Evolutionary conservation across 2,888 invertebrate species (phyloP).

Genomic region (Cataglyphis altisquamis): DNA sequence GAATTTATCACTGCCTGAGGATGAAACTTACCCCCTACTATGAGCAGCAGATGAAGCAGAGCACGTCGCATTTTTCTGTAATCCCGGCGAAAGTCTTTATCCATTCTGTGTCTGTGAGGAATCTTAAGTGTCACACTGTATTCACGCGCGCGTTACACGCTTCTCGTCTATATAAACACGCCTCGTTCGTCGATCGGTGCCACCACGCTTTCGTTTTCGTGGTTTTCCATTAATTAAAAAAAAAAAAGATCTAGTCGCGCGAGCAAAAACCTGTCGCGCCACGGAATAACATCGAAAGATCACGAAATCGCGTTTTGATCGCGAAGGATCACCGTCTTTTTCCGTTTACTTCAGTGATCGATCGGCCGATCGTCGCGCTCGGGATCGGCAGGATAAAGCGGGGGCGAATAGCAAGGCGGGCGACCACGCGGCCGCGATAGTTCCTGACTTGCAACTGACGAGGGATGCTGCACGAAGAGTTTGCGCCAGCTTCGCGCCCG

Average conservation of each 20-base stretch:
- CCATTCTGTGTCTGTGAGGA: slow-evolving; percentile 64
- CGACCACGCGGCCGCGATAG: slow-evolving; percentile 81
- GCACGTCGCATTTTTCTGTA: slow-evolving; percentile 77
- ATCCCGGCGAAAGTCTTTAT: slow-evolving; percentile 74
- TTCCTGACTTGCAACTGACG: slow-evolving; percentile 85
- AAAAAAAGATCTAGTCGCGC: background rate
- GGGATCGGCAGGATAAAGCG: slow-evolving; percentile 43
- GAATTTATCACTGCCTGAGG: slow-evolving; percentile 10
- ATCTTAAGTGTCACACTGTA: slow-evolving; percentile 18
- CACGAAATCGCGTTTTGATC: background rate
- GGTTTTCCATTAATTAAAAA: slow-evolving; percentile 20
- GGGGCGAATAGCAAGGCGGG: slow-evolving; percentile 10
- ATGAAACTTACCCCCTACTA: slow-evolving; percentile 81
- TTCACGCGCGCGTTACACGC: slow-evolving; percentile 11
- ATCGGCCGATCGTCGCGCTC: slow-evolving; percentile 23
- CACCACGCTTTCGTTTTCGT: slow-evolving; percentile 14
- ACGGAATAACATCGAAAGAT: slow-evolving; percentile 52
- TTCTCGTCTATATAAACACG: slow-evolving; percentile 19
- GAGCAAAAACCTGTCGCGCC: slow-evolving; percentile 42
- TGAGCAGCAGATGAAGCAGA: slow-evolving; percentile 77
- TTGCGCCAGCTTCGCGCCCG: slow-evolving; percentile 83
- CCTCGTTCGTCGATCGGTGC: slow-evolving; percentile 39
- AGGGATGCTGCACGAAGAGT: slow-evolving; percentile 84
- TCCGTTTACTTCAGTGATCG: background rate
- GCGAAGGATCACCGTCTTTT: background rate